Base-by-base conservation (phyloP, 2,888 invertebrate genomes). In the Coremacera marginata region DNA sequence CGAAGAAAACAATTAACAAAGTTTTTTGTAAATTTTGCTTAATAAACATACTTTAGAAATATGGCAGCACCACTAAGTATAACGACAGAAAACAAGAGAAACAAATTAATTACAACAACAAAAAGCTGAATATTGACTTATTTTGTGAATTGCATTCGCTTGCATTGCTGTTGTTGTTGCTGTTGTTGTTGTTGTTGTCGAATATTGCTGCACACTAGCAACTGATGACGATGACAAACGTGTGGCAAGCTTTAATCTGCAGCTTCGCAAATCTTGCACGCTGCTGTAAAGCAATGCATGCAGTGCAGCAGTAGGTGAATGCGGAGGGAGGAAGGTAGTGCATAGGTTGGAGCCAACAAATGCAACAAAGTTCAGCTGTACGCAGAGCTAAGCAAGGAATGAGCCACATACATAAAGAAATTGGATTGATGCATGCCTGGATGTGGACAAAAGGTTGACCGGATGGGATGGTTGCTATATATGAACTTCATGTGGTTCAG, bases 211-310 rank as follows among this genome's bases (percentile, higher is more conserved):
- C 16, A 57, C 22, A 34, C 22, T 7, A 55, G 55, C 55, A 55
- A 44, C 9, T 57, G 19, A 22, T 71, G 44, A 71, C 44, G 71
- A 34, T 60, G 60, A 71, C 22, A n/a, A 55, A 55, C 34, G 70
- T 70, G 70, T 31, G 22, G 70, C 57, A 31, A n/a, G 34, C 52
- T 72, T 71, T 44, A 60, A 72, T 62, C 27, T 72, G n/a, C 34
- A 57, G 8, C 60, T 31, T 57, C 57, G 27, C 8, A 72, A 44
- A 22, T 49, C 22, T 62, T 62, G 44, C 72, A 49, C 49, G 16
- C 70, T 52, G 55, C 52, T 51, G 16, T 25, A 27, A 19, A 34
- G 34, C n/a, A 34, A 63, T 60, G 60, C 60, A 63, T 60, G 60
- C 60, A 25, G 14, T 25, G 60, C 25, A 60, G 27, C 27, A 19